Percentiles rank a stretch among this genome's conserved stretches.
Evolutionary conservation across 2,113 vertebrate species (phyloP).

Genomic region (Melanerpes formicivorus): DNA sequence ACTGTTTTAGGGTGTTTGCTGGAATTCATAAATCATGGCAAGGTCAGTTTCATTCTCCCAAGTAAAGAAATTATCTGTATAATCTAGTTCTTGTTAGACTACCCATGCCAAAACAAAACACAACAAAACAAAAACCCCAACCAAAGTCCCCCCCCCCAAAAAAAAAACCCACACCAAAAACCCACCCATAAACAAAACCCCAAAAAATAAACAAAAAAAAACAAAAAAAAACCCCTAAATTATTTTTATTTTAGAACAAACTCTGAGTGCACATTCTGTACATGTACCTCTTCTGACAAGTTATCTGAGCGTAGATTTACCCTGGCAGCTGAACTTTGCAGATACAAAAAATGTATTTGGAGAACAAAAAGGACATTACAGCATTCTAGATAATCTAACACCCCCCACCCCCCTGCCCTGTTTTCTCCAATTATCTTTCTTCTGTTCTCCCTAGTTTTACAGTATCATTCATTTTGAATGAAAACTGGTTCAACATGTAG

Average conservation of each 20-base stretch:
- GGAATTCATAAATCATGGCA: not conserved
- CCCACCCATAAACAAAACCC: no score
- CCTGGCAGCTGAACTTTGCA: not conserved
- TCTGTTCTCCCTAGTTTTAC: not conserved
- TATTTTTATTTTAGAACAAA: slow-evolving; percentile 23
- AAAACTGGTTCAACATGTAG: not conserved
- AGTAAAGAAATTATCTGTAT: not conserved
- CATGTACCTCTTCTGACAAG: not conserved
- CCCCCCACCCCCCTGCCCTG: no score
- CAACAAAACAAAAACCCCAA: no score
- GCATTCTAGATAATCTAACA: not conserved
- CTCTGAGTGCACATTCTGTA: not conserved
- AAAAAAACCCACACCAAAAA: no score
- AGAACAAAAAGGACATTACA: not conserved
- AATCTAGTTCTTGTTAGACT: not conserved
- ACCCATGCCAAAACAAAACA: not conserved
- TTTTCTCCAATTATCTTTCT: not conserved
- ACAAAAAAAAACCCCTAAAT: not conserved
- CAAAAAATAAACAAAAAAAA: no score
- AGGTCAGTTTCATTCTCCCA: not conserved
- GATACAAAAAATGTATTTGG: not conserved
- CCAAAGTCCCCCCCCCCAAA: no score
- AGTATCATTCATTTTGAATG: not conserved
- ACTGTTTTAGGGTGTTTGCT: not conserved
- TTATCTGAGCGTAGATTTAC: not conserved